Evolutionary conservation across 2,113 vertebrate species (phyloP), one percentile per base, ranked within the genome.

Genomic region (Clupea harengus): DNA sequence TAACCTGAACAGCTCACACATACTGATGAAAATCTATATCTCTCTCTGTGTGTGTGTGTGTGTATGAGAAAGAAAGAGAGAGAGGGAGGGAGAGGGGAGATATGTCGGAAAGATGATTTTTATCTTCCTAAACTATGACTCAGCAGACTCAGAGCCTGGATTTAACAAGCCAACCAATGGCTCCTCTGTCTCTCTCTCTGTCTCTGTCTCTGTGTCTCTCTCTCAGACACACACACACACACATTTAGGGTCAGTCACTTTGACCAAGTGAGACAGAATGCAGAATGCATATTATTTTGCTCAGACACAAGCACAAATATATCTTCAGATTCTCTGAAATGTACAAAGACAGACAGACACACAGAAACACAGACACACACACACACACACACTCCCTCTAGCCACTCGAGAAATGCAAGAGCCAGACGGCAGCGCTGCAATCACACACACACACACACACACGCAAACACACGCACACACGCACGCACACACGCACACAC

Each of bases 321-420:
- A 78, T 28, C 72, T 78, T 17, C 32, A 78, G 25, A 44, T 32
- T 78, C 9, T 78, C 28, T 78, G 25, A 78, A 78, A 78, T 39
- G 10, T 15, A 25, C 64, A 67, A 67, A 2, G 64, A 67, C 64
- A 28, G 64, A 32, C 18, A 64, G n/a, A 82, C 81, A 75, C 82
- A 72, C 15, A 50, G 57, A 82, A 28, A 60, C 85, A 46, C 84
- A 85, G 22, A 82, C 44, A 81, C n/a, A 60, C 54, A 15, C 85
- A 86, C 81, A 82, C 80, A 75, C 80, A 83, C 84, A 67, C 81
- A 83, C 6, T 60, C 45, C 78, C 47, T 84, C 82, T 82, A 11
- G 47, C 9, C 28, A 72, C 47, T 49, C 47, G 13, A 49, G 2
- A 49, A 49, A 11, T 10, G 8, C 47, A 11, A 7, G 47, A 49